phyloP scores from a whole-genome alignment of 2,888 invertebrate species.

The Yponomeuta evonymella region DNA sequence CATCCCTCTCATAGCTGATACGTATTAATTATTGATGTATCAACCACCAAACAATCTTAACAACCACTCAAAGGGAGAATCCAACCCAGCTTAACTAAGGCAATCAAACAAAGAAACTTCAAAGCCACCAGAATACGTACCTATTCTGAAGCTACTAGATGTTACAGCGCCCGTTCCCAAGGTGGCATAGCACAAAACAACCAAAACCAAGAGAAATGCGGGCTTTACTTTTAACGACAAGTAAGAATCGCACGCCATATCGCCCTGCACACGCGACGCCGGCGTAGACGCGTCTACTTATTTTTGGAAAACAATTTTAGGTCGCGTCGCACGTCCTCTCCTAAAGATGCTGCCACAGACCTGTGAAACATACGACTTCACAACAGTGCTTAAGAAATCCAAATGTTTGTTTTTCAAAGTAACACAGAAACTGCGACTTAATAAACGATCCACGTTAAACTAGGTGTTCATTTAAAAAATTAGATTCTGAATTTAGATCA shows the following conservation, averaged over 20 bases:
- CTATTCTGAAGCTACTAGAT: background rate
- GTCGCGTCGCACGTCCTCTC: constrained; percentile 41
- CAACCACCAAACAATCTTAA: background rate
- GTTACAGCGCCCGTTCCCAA: background rate
- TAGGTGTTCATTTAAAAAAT: too few species aligned
- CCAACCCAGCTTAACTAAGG: background rate
- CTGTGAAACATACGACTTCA: background rate
- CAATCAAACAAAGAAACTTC: background rate
- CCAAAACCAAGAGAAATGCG: background rate
- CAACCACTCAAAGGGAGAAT: background rate
- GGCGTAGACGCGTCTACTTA: constrained; percentile 46
- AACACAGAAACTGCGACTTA: too few species aligned
- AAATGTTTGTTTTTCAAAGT: background rate
- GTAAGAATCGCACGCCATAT: background rate
- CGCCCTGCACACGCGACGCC: constrained; percentile 31
- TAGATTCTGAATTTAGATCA: too few species aligned
- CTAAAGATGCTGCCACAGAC: background rate
- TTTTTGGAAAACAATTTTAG: constrained; percentile 73
- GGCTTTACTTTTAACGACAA: background rate
- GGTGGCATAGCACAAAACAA: constrained; percentile 6
- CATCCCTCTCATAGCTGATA: too few species aligned
- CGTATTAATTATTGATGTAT: too few species aligned
- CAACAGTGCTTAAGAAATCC: background rate
- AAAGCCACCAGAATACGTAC: background rate
- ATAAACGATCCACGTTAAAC: too few species aligned